Base-by-base conservation (phyloP, 2,113 vertebrate species). In the Paradisaea rubra region DNA sequence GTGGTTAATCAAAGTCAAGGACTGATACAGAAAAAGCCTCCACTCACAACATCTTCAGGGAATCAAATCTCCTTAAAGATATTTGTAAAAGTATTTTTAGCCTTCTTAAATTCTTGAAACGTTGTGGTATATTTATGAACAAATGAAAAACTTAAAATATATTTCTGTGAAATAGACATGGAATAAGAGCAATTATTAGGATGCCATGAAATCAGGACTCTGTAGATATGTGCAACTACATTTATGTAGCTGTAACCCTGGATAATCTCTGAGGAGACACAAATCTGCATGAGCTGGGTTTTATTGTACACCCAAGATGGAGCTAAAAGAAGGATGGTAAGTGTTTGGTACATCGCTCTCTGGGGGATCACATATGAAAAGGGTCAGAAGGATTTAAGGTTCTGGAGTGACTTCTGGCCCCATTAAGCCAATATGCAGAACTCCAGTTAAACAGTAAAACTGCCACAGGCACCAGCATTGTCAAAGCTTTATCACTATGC, bases 1-100 rank as follows among this genome's bases (percentile, higher is more conserved):
- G 88, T 94, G 52, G 60, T 91, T 95, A 95, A 94, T 95, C 93
- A 97, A 95, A 95, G 82, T 88, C 60, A 91, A 95, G 91, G 44
- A 37, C 49, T 94, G 41, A 88, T 79, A 53, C 24, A 93, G 76
- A 59, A 93, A 88, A 52, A 88, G 12, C 31, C 50, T 91, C 69
- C 2, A 10, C 77, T 94, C 56, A 42, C 47, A 80, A 20, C 35
- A 86, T 89, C 94, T 91, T 86, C 79, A 78, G 85, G 64, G 85
- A 94, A 79, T 91, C n/a, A 64, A 86, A 56, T 81, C 42, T 81
- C 60, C 73, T 84, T 84, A 91, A 88, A 86, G 49, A n/a, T 82
- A 88, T 92, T 94, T 95, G 50, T 82, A 73, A 69, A 95, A 80
- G 47, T 68, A 87, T 91, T 94, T 86, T 91, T 86, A 91, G 79